Conservation (phyloP, 23 tunicate species). For the Trididemnum nubilum region DNA sequence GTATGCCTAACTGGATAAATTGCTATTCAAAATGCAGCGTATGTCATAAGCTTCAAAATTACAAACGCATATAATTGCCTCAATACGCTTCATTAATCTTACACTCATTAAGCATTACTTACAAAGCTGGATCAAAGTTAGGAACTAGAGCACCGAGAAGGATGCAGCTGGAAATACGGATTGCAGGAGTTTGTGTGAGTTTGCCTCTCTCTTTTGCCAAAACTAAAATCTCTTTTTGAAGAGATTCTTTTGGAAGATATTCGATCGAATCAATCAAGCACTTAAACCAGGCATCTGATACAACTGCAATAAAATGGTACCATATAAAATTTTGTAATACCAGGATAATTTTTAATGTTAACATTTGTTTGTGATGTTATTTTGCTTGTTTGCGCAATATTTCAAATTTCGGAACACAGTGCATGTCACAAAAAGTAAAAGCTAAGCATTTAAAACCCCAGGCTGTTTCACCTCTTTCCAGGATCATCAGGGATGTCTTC, state of each 20-base stretch:
- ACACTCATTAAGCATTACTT: neutral
- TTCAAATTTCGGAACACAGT: no score
- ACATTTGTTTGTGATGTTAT: no score
- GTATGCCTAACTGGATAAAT: no score
- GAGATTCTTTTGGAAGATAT: conserved; percentile 16
- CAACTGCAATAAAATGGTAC: neutral
- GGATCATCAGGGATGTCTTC: no score
- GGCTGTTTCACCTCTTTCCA: no score
- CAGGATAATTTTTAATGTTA: no score
- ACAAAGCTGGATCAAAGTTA: conserved; percentile 24
- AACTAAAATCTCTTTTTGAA: conserved; percentile 33
- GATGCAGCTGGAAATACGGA: conserved; percentile 30
- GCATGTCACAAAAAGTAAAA: no score
- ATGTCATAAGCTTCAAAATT: no score
- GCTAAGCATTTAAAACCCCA: no score
- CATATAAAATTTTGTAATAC: no score
- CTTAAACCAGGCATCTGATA: conserved; percentile 24
- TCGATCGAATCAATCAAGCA: conserved; percentile 16
- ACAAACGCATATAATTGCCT: neutral
- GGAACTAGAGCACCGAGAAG: conserved; percentile 34
- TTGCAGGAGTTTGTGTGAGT: conserved; percentile 33
- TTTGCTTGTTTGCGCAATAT: no score
- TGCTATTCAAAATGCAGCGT: no score
- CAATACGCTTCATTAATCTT: neutral
- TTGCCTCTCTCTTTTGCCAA: conserved; percentile 35